Evolutionary conservation across 2,888 invertebrate genomes (phyloP).

Genomic region (Cephalotes varians): DNA sequence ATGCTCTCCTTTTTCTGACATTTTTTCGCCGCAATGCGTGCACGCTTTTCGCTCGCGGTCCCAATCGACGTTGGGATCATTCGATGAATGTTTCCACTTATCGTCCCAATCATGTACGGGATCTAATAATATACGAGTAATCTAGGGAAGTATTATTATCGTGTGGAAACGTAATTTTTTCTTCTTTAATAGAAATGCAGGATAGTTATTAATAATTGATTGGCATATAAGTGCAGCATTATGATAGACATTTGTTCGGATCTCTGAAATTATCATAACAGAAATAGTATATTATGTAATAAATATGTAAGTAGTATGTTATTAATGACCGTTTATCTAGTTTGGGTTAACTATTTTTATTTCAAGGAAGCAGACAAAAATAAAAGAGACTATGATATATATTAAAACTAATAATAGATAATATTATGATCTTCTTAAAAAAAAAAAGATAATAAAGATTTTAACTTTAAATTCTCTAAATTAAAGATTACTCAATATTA

Average conservation of each 20-base stretch:
- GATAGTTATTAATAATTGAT: conserved; percentile 3
- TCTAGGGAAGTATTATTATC: conserved; percentile 1
- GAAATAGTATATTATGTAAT: neutral
- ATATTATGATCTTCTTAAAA: neutral
- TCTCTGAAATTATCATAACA: neutral
- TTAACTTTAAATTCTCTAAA: neutral
- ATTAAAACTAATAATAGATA: neutral
- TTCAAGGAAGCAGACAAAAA: neutral
- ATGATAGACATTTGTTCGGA: neutral
- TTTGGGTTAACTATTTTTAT: neutral
- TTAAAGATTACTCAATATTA: neutral
- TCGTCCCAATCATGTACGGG: neutral
- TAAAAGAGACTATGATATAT: neutral
- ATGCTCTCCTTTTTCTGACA: neutral
- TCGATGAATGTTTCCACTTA: conserved; percentile 19
- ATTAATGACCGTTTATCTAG: neutral
- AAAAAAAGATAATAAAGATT: neutral
- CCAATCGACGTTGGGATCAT: conserved; percentile 14
- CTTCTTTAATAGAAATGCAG: neutral
- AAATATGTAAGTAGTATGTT: neutral
- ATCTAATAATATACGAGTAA: neutral
- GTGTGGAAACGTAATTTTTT: neutral
- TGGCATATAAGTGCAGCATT: neutral
- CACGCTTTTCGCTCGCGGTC: conserved; percentile 11
- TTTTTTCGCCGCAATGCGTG: neutral